Evolutionary conservation across 1,140 invertebrate genomes (phyloP).

Genomic region (Heliconius melpomene): DNA sequence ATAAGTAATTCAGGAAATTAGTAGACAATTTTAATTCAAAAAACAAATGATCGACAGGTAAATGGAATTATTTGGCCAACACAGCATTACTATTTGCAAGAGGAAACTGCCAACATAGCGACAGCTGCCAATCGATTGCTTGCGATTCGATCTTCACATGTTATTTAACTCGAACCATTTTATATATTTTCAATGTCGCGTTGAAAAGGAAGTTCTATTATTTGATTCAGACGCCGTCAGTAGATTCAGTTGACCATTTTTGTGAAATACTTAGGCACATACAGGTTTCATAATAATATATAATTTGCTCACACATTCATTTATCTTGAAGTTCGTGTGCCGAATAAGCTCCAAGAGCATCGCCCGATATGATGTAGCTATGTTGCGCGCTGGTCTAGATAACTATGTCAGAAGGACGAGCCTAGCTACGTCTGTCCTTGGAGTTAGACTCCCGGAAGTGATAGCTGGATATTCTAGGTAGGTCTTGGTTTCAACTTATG

Average conservation of each 20-base stretch:
- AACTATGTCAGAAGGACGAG: too few species aligned
- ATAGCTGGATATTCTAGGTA: too few species aligned
- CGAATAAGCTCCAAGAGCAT: too few species aligned
- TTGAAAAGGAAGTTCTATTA: not conserved
- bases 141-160: slow-evolving; percentile 8
- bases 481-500: not conserved
- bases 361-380: too few species aligned
- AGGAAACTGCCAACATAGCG: slow-evolving; percentile 19
- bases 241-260: not conserved
- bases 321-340: too few species aligned
- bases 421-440: too few species aligned
- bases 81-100: slow-evolving; percentile 13
- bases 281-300: too few species aligned
- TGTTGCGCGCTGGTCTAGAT: too few species aligned
- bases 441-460: too few species aligned
- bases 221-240: not conserved
- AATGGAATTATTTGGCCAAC: not conserved
- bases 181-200: not conserved
- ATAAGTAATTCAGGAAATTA: not conserved
- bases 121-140: slow-evolving; percentile 5
- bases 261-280: not conserved
- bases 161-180: slow-evolving; percentile 7
- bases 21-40: not conserved
- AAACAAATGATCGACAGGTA: not conserved
- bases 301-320: too few species aligned